These are phyloP conservation scores for Ochropleura leucogaster DNA, from an alignment of 2,888 invertebrate genomes.

Conservation along the genomic window DNA sequence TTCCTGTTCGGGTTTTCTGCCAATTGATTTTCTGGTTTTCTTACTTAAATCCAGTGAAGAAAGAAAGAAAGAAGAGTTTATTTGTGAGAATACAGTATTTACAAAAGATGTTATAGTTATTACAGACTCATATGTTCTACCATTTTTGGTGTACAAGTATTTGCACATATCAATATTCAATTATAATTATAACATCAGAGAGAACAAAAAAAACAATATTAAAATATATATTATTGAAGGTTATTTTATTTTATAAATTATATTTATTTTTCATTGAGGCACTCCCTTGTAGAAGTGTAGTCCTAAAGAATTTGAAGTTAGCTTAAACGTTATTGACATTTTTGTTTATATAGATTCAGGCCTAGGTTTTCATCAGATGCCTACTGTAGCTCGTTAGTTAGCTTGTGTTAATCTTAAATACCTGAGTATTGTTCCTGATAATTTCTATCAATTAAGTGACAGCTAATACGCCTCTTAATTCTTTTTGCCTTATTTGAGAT, in stretches of 20 bases:
- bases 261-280: too few species aligned
- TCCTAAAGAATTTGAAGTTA: constrained; percentile 24
- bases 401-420: not conserved
- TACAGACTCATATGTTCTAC: too few species aligned
- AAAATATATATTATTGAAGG: too few species aligned
- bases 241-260: too few species aligned
- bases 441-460: not conserved
- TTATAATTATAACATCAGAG: too few species aligned
- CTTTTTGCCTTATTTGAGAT: not conserved
- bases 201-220: too few species aligned
- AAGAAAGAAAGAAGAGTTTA: not conserved
- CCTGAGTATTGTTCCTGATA: not conserved
- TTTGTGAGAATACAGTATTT: too few species aligned
- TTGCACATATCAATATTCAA: too few species aligned
- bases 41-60: constrained; percentile 18
- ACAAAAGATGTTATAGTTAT: too few species aligned
- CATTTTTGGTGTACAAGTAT: too few species aligned
- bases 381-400: not conserved
- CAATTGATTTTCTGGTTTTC: constrained; percentile 48
- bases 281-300: constrained; percentile 1
- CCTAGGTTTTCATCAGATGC: not conserved
- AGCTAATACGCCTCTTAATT: rapidly evolving
- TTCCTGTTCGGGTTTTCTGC: constrained; percentile 28
- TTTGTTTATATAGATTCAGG: not conserved
- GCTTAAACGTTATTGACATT: constrained; percentile 9